These are phyloP conservation scores for Dilophus febrilis DNA, from an alignment of 2,888 invertebrate genomes.

Conservation along the genomic window DNA sequence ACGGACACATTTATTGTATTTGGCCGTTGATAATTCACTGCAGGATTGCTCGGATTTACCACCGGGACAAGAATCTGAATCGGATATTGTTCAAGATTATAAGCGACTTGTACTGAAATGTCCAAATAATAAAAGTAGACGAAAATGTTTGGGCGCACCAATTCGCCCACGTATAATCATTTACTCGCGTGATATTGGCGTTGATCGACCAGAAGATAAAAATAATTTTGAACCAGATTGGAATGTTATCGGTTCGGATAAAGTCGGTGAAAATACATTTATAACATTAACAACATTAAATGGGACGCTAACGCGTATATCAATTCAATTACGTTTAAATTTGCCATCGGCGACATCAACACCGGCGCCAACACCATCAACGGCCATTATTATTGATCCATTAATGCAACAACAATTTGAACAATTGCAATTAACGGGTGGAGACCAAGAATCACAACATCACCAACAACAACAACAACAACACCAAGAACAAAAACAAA, in stretches of 20 bases:
- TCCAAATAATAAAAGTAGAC: conserved; percentile 14
- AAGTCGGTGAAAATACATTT: conserved; percentile 42
- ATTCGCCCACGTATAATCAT: conserved; percentile 44
- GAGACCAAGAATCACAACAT: conserved; percentile 10
- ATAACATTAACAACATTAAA: conserved; percentile 45
- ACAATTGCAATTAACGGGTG: conserved; percentile 7
- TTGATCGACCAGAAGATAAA: conserved; percentile 25
- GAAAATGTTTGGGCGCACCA: conserved; percentile 36
- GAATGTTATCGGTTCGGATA: conserved; percentile 40
- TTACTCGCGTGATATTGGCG: conserved; percentile 37
- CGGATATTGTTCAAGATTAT: conserved; percentile 63
- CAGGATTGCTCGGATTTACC: conserved; percentile 67
- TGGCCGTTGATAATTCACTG: conserved; percentile 51
- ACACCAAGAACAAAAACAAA: too few relatives aligned
- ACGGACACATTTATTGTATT: conserved; percentile 13
- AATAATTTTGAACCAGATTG: conserved; percentile 35
- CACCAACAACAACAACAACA: too few relatives aligned
- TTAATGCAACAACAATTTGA: neutral
- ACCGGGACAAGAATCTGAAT: conserved; percentile 38
- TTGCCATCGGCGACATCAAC: conserved; percentile 27
- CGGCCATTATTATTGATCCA: conserved; percentile 5
- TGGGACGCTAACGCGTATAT: conserved; percentile 42
- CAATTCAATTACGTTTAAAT: conserved; percentile 39
- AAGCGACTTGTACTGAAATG: conserved; percentile 34
- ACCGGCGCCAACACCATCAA: conserved; percentile 25